phyloP scores from a whole-genome alignment of 2,888 invertebrate genomes.

The Scaptomyza reducta region DNA sequence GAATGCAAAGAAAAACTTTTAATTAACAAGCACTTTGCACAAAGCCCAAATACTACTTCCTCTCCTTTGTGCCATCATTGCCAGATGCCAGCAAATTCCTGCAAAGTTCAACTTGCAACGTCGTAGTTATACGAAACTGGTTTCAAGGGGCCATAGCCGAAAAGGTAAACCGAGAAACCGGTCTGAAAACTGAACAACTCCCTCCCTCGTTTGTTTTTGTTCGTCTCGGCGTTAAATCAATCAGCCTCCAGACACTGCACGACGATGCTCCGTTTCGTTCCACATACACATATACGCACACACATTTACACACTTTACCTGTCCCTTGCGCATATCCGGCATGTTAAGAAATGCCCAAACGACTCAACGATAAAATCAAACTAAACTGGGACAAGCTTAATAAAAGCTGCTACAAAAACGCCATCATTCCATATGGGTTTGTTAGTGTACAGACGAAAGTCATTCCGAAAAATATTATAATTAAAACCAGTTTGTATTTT shows the following conservation, averaged over 20 bases:
- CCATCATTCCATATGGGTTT: neutral
- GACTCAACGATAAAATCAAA: slow-evolving; percentile 53
- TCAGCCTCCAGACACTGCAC: slow-evolving; percentile 57
- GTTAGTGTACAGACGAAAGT: slow-evolving; percentile 15
- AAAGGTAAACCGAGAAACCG: slow-evolving; percentile 54
- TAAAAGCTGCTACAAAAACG: slow-evolving; percentile 52
- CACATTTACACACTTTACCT: slow-evolving; percentile 7
- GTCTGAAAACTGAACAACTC: slow-evolving; percentile 36
- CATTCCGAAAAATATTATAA: slow-evolving; percentile 54
- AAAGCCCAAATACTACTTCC: slow-evolving; percentile 29
- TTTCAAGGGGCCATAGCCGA: slow-evolving; percentile 47
- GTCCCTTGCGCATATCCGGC: slow-evolving; percentile 49
- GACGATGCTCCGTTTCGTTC: slow-evolving; percentile 36
- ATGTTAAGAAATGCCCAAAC: slow-evolving; percentile 67
- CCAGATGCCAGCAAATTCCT: slow-evolving; percentile 61
- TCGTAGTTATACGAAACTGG: slow-evolving; percentile 53
- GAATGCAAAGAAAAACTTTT: slow-evolving; percentile 50
- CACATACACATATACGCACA: slow-evolving; percentile 1
- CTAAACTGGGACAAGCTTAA: slow-evolving; percentile 72
- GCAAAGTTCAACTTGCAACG: slow-evolving; percentile 75
- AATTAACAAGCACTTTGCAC: slow-evolving; percentile 43
- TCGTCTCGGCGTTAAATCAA: slow-evolving; percentile 63
- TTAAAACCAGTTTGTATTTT: slow-evolving; percentile 70
- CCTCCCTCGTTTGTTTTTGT: slow-evolving; percentile 10
- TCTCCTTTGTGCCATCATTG: slow-evolving; percentile 32